Evolutionary conservation across 2,888 invertebrate species (phyloP).

Genomic region (Agriopis leucophaearia): DNA sequence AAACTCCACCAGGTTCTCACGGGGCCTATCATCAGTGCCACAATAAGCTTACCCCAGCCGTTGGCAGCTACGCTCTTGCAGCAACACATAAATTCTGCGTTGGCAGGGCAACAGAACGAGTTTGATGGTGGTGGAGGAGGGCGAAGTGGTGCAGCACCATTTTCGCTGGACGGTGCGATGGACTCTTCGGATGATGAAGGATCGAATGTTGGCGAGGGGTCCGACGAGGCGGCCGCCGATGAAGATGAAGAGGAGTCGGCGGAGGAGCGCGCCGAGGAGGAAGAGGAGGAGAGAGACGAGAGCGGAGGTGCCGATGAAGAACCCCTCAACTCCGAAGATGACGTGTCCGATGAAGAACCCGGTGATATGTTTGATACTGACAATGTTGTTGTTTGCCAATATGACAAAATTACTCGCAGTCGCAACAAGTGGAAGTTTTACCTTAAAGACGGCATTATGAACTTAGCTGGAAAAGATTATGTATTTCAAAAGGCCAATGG

Average conservation of each 20-base stretch:
- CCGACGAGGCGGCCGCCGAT: constrained; percentile 90
- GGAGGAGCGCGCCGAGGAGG: constrained; percentile 88
- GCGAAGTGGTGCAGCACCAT: constrained; percentile 76
- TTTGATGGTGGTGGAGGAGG: constrained; percentile 83
- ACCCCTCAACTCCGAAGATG: constrained; percentile 98
- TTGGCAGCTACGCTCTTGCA: constrained; percentile 94
- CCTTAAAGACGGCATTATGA: constrained; percentile 99
- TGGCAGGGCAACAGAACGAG: constrained; percentile 84
- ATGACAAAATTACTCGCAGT: constrained; percentile 99
- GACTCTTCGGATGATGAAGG: constrained; percentile 92
- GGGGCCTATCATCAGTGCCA: constrained; percentile 95
- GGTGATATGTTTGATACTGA: constrained; percentile 99
- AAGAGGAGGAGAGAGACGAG: constrained; percentile 90
- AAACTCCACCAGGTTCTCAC: constrained; percentile 91
- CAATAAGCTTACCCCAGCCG: constrained; percentile 94
- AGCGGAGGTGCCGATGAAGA: constrained; percentile 91
- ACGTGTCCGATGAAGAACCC: constrained; percentile 98
- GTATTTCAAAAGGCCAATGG: constrained; percentile 99
- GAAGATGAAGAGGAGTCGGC: constrained; percentile 92
- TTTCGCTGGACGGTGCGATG: constrained; percentile 88
- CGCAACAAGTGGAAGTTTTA: constrained; percentile 99
- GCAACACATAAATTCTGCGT: constrained; percentile 94
- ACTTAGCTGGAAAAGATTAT: constrained; percentile 98
- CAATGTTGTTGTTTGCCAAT: constrained; percentile 99
- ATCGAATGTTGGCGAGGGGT: constrained; percentile 85